phyloP scores from a whole-genome alignment of 2,113 vertebrate genomes.

The Nerophis ophidion region DNA sequence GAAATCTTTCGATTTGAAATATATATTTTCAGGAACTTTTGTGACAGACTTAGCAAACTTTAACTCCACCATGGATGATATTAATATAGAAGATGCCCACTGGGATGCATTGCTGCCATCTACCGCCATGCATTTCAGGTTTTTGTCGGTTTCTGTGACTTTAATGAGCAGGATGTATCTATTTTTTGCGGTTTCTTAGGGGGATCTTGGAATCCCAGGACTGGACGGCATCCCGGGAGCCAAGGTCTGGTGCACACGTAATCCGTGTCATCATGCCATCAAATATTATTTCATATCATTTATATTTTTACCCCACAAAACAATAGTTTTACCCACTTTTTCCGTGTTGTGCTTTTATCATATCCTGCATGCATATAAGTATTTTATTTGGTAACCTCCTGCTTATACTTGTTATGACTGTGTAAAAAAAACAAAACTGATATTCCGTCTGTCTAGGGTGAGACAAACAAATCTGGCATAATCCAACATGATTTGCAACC shows the following conservation, averaged over 20 bases:
- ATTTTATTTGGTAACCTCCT: neutral
- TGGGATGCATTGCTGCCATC: no score
- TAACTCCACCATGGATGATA: no score
- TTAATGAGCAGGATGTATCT: no score
- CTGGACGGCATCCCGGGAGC: constrained; percentile 80
- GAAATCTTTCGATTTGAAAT: no score
- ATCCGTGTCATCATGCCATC: constrained; percentile 15
- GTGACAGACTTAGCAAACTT: no score
- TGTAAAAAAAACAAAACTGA: constrained; percentile 1
- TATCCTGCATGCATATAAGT: neutral
- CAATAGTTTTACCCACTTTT: neutral
- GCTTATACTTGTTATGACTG: constrained; percentile 4
- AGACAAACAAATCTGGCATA: constrained; percentile 32
- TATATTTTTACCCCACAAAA: constrained; percentile 2
- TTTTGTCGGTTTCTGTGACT: no score
- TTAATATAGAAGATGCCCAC: no score
- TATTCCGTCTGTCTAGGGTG: constrained; percentile 27
- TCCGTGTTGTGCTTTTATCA: neutral
- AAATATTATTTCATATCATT: constrained; percentile 4
- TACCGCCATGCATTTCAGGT: no score
- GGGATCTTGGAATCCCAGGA: constrained; percentile 84
- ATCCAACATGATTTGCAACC: constrained; percentile 52
- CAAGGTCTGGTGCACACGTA: constrained; percentile 77
- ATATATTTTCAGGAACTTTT: no score
- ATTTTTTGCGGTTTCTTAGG: constrained; percentile 65